Evolutionary conservation across 2,888 invertebrate species (phyloP).

Genomic region (Hyalella azteca): DNA sequence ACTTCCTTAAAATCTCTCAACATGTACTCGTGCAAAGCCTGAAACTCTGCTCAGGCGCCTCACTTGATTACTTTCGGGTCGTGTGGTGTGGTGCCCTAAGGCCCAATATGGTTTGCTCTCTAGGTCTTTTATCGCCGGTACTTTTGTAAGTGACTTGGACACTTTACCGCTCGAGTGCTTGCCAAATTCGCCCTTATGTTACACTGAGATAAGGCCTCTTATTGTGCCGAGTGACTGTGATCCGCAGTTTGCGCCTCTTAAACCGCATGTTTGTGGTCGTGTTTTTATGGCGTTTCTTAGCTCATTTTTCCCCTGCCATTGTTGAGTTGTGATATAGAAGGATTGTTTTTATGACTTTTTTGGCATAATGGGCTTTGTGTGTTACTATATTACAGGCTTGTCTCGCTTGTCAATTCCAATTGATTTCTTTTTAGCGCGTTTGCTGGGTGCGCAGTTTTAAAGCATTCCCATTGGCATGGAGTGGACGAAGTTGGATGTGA

Average conservation of each 20-base stretch:
- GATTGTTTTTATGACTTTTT: slow-evolving; percentile 37
- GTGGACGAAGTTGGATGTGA: not conserved
- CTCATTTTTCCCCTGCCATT: slow-evolving; percentile 32
- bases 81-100: slow-evolving; percentile 27
- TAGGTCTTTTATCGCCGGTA: slow-evolving; percentile 17
- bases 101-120: slow-evolving; percentile 28
- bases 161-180: slow-evolving; percentile 25
- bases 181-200: slow-evolving; percentile 31
- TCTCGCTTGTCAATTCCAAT: slow-evolving; percentile 37
- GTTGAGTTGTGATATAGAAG: slow-evolving; percentile 37
- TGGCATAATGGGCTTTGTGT: slow-evolving; percentile 36
- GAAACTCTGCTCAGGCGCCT: slow-evolving; percentile 19
- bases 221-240: not conserved
- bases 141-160: slow-evolving; percentile 20
- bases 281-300: slow-evolving; percentile 26
- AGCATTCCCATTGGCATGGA: slow-evolving; percentile 26
- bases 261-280: slow-evolving; percentile 31
- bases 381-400: slow-evolving; percentile 37
- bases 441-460: slow-evolving; percentile 22
- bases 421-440: slow-evolving; percentile 34
- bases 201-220: slow-evolving; percentile 19
- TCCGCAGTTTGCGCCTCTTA: slow-evolving; percentile 22
- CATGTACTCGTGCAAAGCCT: slow-evolving; percentile 28
- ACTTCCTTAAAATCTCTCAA: slow-evolving; percentile 36
- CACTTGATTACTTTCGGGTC: slow-evolving; percentile 28